Evolutionary conservation across 2,888 invertebrate genomes (phyloP).

Genomic region (Thereva nobilitata): DNA sequence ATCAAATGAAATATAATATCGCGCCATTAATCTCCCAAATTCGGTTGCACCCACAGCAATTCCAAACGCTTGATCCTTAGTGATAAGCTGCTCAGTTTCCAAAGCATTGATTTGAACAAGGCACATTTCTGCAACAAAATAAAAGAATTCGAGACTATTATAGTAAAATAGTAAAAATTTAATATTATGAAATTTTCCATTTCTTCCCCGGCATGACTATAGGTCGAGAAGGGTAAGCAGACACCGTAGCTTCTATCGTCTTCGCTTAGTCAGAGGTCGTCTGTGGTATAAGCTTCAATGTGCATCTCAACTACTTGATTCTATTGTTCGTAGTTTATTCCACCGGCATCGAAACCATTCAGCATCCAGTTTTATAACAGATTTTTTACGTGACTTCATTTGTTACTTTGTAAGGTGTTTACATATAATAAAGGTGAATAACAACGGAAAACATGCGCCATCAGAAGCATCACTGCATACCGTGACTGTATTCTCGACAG

Average conservation of each 20-base stretch:
- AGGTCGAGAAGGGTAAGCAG: no score
- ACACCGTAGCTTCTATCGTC: no score
- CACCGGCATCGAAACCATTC: neutral
- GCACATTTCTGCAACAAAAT: slow-evolving; percentile 66
- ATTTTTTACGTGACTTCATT: slow-evolving; percentile 28
- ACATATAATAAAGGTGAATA: slow-evolving; percentile 14
- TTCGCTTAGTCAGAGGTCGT: no score
- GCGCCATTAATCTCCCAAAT: slow-evolving; percentile 72
- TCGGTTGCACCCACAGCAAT: slow-evolving; percentile 66
- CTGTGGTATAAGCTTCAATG: no score
- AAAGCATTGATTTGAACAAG: slow-evolving; percentile 71
- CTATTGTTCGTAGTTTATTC: slow-evolving; percentile 14
- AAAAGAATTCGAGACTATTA: neutral
- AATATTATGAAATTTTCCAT: no score
- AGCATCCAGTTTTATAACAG: slow-evolving; percentile 24
- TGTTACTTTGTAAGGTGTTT: slow-evolving; percentile 21
- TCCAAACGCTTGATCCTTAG: slow-evolving; percentile 63
- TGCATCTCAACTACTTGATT: slow-evolving; percentile 1
- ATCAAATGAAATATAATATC: slow-evolving; percentile 70
- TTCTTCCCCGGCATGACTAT: no score
- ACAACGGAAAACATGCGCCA: slow-evolving; percentile 1
- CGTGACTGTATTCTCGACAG: no score
- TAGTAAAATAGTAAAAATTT: neutral
- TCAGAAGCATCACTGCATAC: neutral
- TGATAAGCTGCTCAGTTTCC: slow-evolving; percentile 66